Evolutionary conservation across 2,888 invertebrate species (phyloP), one percentile per base, ranked within the genome.

Genomic region (Metallyticus violacea): DNA sequence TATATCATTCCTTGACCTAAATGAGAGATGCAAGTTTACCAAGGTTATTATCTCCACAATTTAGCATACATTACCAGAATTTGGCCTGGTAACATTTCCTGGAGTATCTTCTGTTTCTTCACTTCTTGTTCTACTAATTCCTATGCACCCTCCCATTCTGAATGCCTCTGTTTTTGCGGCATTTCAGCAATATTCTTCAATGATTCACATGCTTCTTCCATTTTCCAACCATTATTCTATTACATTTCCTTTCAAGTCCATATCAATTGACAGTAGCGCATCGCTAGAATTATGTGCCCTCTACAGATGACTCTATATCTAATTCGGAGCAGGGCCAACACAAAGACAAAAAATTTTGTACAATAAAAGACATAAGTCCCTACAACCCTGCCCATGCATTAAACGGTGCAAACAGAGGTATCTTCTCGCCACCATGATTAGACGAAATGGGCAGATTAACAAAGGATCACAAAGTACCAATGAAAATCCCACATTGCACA

Each of bases 81-180:
- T 95, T 90, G 96, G 96, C 92, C 97, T 94, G 90, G 96, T 96
- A 91, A 95, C 95, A 91, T 96, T 96, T 90, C 95, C 96, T 88
- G 96, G 95, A 89, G 96, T 96, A 91, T 96, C 96, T 91, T 95
- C 95, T 91, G 96, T 95, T 90, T 96, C 96, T 91, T 96, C 96
- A 93, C 96, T 96, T 92, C 97, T 95, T 91, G 95, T 95, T 92
- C 96, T 95, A 91, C 95, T 95, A 92, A 96, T 95, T 92, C 96
- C 96, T 93, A 97, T 96, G 93, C 97, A 97, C 92, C 97, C 97
- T 92, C 97, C 97, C 97, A 97, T 97, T 93, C 93, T 95, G 94
- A 92, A 93, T 92, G 93, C 93, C 93, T 90, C 89, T 89, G 90
- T 90, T 90, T 91, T 91, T 91, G 91, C 91, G 92, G 92, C 93